Conservation (phyloP, 64 coral and sea anemone genomes). For the Dendrophyllia cribrosa region DNA sequence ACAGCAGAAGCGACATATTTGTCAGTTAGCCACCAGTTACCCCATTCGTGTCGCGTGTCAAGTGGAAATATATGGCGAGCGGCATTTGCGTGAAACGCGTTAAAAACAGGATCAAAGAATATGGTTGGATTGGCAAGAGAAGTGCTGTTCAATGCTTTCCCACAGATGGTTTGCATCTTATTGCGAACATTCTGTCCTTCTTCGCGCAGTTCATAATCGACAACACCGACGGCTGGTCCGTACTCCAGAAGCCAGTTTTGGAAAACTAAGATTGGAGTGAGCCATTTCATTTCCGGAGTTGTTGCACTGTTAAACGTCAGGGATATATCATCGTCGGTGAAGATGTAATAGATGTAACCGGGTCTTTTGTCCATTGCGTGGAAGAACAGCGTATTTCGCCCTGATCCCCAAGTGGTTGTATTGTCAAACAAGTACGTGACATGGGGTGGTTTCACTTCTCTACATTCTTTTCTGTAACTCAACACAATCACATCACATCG, state of each 20-base stretch:
- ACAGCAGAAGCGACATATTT: slow-evolving; percentile 1
- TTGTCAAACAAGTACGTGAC: slow-evolving; percentile 12
- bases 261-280: not conserved
- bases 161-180: not conserved
- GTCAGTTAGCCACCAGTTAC: not conserved
- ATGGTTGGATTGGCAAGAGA: not conserved
- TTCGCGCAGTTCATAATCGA: not conserved
- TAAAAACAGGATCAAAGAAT: slow-evolving; percentile 3
- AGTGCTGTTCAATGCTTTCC: not conserved
- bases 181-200: not conserved
- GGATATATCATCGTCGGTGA: slow-evolving; percentile 5
- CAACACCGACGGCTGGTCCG: slow-evolving; percentile 5
- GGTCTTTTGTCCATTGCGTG: not conserved
- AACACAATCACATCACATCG: slow-evolving; percentile 23
- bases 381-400: slow-evolving; percentile 11
- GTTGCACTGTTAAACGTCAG: not conserved
- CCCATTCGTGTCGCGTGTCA: not conserved
- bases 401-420: slow-evolving; percentile 4
- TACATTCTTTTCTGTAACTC: slow-evolving; percentile 17
- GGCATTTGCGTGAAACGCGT: not conserved
- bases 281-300: not conserved
- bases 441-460: not conserved
- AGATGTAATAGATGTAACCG: slow-evolving; percentile 18
- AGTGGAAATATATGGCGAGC: slow-evolving; percentile 4
- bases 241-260: slow-evolving; percentile 17